Evolutionary conservation across 2,113 vertebrate genomes (phyloP).

Genomic region (Nesogale talazaci): DNA sequence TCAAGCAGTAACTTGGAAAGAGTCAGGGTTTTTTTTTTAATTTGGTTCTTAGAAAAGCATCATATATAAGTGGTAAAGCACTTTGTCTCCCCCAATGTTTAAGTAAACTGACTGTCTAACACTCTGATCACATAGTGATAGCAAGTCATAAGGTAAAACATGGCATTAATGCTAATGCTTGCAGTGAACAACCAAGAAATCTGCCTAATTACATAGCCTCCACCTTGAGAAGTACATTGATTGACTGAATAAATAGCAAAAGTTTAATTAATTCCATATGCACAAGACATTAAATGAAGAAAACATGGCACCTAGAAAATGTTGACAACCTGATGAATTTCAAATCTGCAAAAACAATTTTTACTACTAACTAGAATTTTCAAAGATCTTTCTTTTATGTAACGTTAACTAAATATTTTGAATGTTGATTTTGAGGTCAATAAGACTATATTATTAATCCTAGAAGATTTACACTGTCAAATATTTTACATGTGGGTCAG

Average conservation of each 20-base stretch:
- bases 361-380: conserved; percentile 45
- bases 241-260: conserved; percentile 57
- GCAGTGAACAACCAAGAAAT: conserved; percentile 53
- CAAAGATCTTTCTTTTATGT: background rate
- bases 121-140: conserved; percentile 43
- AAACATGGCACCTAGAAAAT: conserved; percentile 39
- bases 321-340: conserved; percentile 1
- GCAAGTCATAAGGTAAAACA: conserved; percentile 50
- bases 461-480: conserved; percentile 43
- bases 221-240: conserved; percentile 17
- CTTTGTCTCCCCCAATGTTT: conserved; percentile 44
- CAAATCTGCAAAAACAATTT: conserved; percentile 55
- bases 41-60: conserved; percentile 40
- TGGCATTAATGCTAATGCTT: conserved; percentile 23
- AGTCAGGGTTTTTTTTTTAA: conserved; percentile 23
- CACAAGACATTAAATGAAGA: conserved; percentile 32
- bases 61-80: conserved; percentile 29
- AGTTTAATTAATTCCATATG: conserved; percentile 54
- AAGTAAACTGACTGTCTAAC: conserved; percentile 45
- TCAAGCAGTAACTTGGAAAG: conserved; percentile 40
- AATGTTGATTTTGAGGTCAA: conserved; percentile 35
- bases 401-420: conserved; percentile 42
- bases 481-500: background rate
- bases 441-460: background rate
- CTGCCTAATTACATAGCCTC: conserved; percentile 39